A percentile compares a stretch with the other conserved stretches of the same genome.
Evolutionary conservation across 2,888 invertebrate genomes (phyloP).

Genomic region (Acanthosepion esculentum): DNA sequence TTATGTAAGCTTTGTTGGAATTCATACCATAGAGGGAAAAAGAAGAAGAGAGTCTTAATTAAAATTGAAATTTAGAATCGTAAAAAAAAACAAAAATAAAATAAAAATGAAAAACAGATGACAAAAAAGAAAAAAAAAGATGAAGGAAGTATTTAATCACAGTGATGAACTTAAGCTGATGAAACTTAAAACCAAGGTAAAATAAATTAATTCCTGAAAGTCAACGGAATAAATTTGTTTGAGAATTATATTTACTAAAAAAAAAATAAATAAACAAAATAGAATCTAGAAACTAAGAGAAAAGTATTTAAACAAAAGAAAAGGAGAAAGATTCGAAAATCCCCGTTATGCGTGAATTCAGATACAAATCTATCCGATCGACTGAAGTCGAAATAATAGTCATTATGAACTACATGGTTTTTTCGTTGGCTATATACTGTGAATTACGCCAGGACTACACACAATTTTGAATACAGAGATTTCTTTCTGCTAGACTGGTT

Average conservation of each 20-base stretch:
- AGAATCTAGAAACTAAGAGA: too few species aligned
- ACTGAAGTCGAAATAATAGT: too few species aligned
- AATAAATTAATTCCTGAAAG: background rate
- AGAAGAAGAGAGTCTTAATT: background rate
- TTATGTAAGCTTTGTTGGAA: background rate
- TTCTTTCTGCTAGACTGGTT: too few species aligned
- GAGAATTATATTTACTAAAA: background rate
- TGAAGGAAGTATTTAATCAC: background rate
- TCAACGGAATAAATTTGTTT: background rate
- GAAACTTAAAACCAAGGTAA: background rate
- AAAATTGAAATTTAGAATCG: background rate
- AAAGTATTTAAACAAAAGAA: too few species aligned
- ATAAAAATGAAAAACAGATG: background rate
- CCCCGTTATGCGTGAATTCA: too few species aligned
- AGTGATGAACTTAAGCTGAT: background rate
- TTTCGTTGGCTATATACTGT: too few species aligned
- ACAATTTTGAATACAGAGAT: too few species aligned
- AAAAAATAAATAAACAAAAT: too few species aligned
- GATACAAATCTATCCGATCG: too few species aligned
- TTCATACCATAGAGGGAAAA: background rate
- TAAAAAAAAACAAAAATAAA: background rate
- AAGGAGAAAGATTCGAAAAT: too few species aligned
- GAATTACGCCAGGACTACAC: too few species aligned
- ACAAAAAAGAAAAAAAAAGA: background rate
- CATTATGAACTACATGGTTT: too few species aligned